Percentiles rank a stretch among this genome's conserved stretches.
Evolutionary conservation across 1,140 invertebrate genomes (phyloP).

Genomic region (Drosophila punjabiensis): DNA sequence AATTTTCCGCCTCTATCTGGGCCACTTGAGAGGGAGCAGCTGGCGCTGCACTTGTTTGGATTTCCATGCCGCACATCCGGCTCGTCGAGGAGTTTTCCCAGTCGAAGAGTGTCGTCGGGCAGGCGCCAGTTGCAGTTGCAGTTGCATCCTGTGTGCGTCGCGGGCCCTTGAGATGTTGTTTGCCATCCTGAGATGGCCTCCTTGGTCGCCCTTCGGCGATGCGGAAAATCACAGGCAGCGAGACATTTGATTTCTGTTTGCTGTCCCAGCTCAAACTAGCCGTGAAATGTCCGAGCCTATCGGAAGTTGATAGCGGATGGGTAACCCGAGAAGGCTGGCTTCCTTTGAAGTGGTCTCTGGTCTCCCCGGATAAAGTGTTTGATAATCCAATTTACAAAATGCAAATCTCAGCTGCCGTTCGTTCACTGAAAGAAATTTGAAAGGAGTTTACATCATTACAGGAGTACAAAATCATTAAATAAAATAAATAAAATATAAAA

Average conservation of each 20-base stretch:
- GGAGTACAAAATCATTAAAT: neutral
- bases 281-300: constrained; percentile 79
- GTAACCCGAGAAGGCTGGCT: constrained; percentile 67
- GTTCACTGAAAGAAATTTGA: neutral
- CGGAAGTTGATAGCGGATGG: constrained; percentile 70
- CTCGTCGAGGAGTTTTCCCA: constrained; percentile 20
- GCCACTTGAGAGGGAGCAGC: constrained; percentile 46
- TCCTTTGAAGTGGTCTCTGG: constrained; percentile 69
- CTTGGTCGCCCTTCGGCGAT: constrained; percentile 42
- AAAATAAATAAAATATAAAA: no score
- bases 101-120: constrained; percentile 27
- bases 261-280: constrained; percentile 64
- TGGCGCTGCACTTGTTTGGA: constrained; percentile 76
- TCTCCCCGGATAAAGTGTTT: constrained; percentile 57
- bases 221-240: constrained; percentile 70
- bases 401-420: constrained; percentile 73
- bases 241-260: constrained; percentile 81
- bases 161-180: constrained; percentile 57
- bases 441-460: no score
- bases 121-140: constrained; percentile 67
- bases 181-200: constrained; percentile 22
- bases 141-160: constrained; percentile 69
- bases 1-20: constrained; percentile 74
- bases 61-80: constrained; percentile 63
- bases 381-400: constrained; percentile 74